Evolutionary conservation across 2,113 vertebrate genomes (phyloP), one percentile per base, ranked within the genome.

Genomic region (Cochlearius cochlearius): DNA sequence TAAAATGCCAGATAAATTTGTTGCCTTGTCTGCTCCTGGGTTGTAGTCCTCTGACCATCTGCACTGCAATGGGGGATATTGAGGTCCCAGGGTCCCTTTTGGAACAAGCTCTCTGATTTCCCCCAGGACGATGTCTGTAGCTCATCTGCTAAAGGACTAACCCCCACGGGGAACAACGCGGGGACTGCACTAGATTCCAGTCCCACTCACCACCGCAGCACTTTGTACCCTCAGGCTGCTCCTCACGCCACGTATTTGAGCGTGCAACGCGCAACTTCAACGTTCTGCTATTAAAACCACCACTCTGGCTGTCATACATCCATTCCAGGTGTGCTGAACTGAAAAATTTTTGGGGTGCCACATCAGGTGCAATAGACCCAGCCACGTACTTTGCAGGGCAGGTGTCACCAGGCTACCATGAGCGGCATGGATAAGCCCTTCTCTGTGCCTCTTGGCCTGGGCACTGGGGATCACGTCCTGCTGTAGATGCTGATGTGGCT

Each of bases 1-100:
- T 93, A 9, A 90, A 88, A 76, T 39, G 21, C 6, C 34, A 67
- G 60, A 55, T 45, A 52, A 39, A 32, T 63, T 75, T 94, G 22
- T 74, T 80, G 18, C 21, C 34, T 77, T 5, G 4, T 67, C 32
- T 83, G 58, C 45, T 74, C 11, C n/a, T 55, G 21, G 12, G 20
- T 26, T 56, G 23, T 53, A 67, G 52, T 71, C 38, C n/a, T 92
- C 45, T 30, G 52, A 55, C 36, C 12, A 30, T 36, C n/a, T 2
- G 0, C 9, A 29, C 32, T 67, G 49, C 30, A 19, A 19, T 2
- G 0, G 10, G 11, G 52, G 9, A 55, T 53, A 20, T 14, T 16
- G 49, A 86, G 17, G 3, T 83, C 25, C 53, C 55, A 26, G 11
- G 4, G 2, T 68, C 9, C 10, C 25, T n/a, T 81, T 77, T 39